Percentiles rank a stretch among this genome's conserved stretches.
Evolutionary conservation across 2,888 invertebrate species (phyloP).

Genomic region (Bhutanitis thaidina): DNA sequence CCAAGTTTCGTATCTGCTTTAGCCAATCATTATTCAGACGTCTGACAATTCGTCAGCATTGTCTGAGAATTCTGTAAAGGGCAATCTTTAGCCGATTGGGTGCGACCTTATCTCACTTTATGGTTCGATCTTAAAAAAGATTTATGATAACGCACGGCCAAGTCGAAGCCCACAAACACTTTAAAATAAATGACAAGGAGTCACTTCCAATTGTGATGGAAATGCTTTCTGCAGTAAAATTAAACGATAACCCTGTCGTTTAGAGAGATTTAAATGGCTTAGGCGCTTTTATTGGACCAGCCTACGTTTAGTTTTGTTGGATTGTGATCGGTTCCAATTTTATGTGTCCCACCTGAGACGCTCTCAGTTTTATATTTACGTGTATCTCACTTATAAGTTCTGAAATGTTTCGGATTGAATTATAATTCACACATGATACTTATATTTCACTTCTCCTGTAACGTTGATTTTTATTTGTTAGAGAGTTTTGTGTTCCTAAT

Average conservation of each 20-base stretch:
- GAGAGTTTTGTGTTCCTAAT: too few species aligned
- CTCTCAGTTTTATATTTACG: constrained; percentile 37
- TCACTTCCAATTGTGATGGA: constrained; percentile 78
- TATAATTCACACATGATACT: too few species aligned
- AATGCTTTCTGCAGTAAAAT: constrained; percentile 79
- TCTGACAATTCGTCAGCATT: constrained; percentile 73
- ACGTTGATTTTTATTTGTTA: too few species aligned
- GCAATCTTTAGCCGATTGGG: constrained; percentile 73
- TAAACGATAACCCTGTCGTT: constrained; percentile 77
- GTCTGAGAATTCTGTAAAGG: constrained; percentile 59
- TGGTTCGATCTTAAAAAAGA: constrained; percentile 78
- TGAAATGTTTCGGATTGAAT: too few species aligned
- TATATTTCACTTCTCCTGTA: too few species aligned
- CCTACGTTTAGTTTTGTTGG: constrained; percentile 49
- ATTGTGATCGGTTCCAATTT: constrained; percentile 49
- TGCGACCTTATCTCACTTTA: constrained; percentile 77
- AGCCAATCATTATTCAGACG: constrained; percentile 35
- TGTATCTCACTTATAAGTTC: constrained; percentile 18
- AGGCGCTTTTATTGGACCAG: constrained; percentile 65
- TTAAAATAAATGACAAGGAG: constrained; percentile 79
- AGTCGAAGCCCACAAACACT: constrained; percentile 68
- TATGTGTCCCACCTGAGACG: constrained; percentile 47
- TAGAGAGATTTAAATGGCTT: constrained; percentile 75
- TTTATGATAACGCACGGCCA: constrained; percentile 78
- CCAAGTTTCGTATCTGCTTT: constrained; percentile 26